Evolutionary conservation across 2,797 vertebrate species (phyloP), one percentile per base, ranked within the genome.

Genomic region (Cuniculus paca): DNA sequence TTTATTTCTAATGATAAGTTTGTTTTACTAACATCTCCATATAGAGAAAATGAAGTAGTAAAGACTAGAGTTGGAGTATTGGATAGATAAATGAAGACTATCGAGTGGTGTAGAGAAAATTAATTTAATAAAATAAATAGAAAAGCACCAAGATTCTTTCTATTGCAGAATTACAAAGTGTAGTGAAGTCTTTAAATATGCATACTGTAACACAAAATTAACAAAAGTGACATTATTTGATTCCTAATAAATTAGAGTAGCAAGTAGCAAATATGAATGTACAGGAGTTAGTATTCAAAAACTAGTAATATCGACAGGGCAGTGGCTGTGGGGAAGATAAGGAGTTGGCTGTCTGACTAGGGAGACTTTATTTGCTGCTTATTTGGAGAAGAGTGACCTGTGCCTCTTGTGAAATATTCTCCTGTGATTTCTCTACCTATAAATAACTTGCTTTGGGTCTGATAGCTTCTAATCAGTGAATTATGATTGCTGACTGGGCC

Each of bases 111-210:
- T 91, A 91, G 90, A 98, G 98, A 98, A 98, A 97, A 96, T 94
- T 96, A 88, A 91, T 97, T 98, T 99, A 99, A 98, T 98, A 98
- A 98, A 98, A 98, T 95, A 98, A 98, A 98, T 95, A 98, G 98
- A 98, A 98, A 98, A 97, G 2, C 96, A 98, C 98, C 98, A 97
- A 98, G 98, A 98, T 98, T 97, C 96, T 98, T 98, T 97, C 98
- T 98, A 98, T 97, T 98, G 97, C 94, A 96, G 45, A 83, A 95
- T 98, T 98, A 97, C 94, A 78, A 97, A 97, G 80, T 11, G 39
- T 95, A 97, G 92, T 98, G 95, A 98, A 97, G 88, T 93, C 96
- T 94, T 80, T 75, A 97, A 98, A 94, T 39, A 88, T 72, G 56
- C 61, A 50, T 0, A 36, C 8, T 52, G 75, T 90, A 96, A 93